Evolutionary conservation across 1,140 invertebrate species (phyloP).

Genomic region (Bombus sibiricus): DNA sequence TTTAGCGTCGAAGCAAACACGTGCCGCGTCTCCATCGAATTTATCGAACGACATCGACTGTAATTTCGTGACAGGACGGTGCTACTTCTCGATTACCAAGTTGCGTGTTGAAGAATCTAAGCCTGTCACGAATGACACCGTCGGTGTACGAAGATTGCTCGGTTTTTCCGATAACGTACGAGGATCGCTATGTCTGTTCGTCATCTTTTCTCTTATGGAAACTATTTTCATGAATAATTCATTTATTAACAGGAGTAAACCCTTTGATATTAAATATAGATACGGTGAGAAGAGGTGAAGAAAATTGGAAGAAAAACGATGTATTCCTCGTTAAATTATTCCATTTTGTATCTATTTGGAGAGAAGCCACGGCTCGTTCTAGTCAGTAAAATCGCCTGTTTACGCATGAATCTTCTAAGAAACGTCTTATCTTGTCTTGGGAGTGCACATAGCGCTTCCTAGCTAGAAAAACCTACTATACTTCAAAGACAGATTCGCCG

Average conservation of each 20-base stretch:
- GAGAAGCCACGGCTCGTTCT: too few relatives aligned
- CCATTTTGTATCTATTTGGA: not conserved
- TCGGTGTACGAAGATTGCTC: not conserved
- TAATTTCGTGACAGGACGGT: not conserved
- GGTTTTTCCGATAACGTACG: not conserved
- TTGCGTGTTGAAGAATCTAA: not conserved
- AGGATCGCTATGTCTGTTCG: not conserved
- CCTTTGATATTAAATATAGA: not conserved
- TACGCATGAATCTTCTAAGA: not conserved
- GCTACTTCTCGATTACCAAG: not conserved
- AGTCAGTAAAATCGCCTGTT: not conserved
- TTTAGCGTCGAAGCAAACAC: not conserved
- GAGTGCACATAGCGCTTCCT: not conserved
- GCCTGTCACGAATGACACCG: constrained; percentile 14
- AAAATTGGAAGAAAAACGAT: too few relatives aligned
- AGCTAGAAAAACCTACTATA: not conserved
- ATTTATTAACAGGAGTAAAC: not conserved
- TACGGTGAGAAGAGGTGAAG: too few relatives aligned
- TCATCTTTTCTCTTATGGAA: not conserved
- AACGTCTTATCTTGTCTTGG: not conserved
- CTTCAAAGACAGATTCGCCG: not conserved
- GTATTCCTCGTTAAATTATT: too few relatives aligned
- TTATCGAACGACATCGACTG: not conserved
- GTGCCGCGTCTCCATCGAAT: not conserved
- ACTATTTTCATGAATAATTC: not conserved